Base-by-base conservation (phyloP, 1,140 invertebrate genomes). In the Zaprionus tsacasi region DNA sequence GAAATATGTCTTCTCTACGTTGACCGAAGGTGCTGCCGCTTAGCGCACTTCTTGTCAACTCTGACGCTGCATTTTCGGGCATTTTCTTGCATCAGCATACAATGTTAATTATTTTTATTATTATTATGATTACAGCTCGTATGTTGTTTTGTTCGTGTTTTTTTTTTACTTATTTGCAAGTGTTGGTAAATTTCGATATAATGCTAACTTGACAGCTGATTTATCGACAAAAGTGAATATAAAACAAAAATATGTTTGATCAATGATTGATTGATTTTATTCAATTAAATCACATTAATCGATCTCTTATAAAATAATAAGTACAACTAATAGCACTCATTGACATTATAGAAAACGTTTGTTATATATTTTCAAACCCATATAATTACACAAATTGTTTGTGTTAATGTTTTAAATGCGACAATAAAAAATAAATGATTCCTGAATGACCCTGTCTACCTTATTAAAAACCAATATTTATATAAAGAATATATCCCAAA, bases 1-100 rank as follows among this genome's bases (percentile, higher is more conserved):
- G 70, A 68, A 91, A 91, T 12, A 92, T 92, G 17, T 92, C 91
- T 55, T 91, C 87, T 48, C 87, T 76, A 6, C 90, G 79, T 61
- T 91, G 86, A 7, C 86, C 82, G 57, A 92, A 91, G 12, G 82
- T 87, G 67, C 86, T 83, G 43, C 86, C 90, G 3, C 63, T 66
- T 38, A 85, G 45, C 11, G 69, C 57, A 6, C 72, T 45, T 10
- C 76, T 68, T 13, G 76, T 73, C n/a, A 74, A 58, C 27, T 77
- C 52, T 15, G 66, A 58, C 38, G 70, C 48, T 38, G 52, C 70
- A 70, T 65, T 87, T 72, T 91, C 88, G 17, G 87, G 87, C 82
- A 90, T 91, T 66, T 30, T 79, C 59, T 27, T 45, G 5, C 0
- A 17, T 61, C 68, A 54, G 63, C 40, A 60, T 58, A 48, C 25